A percentile compares a stretch with the other conserved stretches of the same genome.
These are phyloP conservation scores for Saxidomus purpurata DNA, from an alignment of 1,140 invertebrate genomes.

Conservation along the genomic window DNA sequence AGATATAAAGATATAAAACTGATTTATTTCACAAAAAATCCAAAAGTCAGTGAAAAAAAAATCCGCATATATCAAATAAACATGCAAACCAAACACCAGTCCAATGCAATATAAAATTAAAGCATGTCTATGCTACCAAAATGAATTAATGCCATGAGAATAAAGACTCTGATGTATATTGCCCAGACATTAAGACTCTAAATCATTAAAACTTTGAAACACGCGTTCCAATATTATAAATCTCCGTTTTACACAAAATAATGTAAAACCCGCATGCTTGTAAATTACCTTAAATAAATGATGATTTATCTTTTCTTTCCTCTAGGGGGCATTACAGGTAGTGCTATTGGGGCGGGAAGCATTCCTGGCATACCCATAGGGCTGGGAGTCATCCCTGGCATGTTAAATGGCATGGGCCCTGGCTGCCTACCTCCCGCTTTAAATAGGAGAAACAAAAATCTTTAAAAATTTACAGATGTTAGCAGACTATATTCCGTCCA, in stretches of 20 bases:
- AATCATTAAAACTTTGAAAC: no score
- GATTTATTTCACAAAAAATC: no score
- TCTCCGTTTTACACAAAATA: not conserved
- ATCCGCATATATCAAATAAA: no score
- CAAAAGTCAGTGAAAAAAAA: no score
- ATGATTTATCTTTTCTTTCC: slow-evolving; percentile 6
- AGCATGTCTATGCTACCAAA: no score
- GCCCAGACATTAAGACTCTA: no score
- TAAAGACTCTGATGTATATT: no score
- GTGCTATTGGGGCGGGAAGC: not conserved
- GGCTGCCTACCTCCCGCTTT: not conserved
- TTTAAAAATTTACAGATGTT: not conserved
- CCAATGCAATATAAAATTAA: no score
- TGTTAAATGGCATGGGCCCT: slow-evolving; percentile 12
- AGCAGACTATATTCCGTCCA: not conserved
- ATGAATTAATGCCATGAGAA: no score
- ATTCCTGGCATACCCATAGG: slow-evolving; percentile 25
- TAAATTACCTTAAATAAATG: not conserved
- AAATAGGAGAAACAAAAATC: not conserved
- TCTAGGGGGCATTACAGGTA: not conserved
- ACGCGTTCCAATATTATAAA: no score
- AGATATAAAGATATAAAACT: no score
- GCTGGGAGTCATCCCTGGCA: slow-evolving; percentile 3
- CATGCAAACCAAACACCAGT: no score
- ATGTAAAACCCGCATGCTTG: not conserved